Conservation (phyloP, 2,888 invertebrate genomes). For the Nymphalis polychloros region DNA sequence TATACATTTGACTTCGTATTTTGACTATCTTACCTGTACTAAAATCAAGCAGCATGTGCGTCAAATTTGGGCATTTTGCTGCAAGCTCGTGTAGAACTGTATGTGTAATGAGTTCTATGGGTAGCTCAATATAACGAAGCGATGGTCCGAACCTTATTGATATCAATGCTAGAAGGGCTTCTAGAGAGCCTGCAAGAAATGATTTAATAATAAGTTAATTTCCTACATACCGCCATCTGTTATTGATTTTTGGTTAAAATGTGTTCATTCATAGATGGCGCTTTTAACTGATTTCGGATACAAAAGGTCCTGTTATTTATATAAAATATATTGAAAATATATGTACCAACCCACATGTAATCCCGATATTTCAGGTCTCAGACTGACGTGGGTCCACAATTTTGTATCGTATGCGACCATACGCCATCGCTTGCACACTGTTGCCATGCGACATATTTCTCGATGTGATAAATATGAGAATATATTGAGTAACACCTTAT, state of each 20-base stretch:
- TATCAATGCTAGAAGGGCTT: conserved; percentile 92
- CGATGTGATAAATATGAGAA: conserved; percentile 96
- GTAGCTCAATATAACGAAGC: conserved; percentile 94
- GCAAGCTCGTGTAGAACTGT: conserved; percentile 98
- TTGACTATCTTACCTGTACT: conserved; percentile 85
- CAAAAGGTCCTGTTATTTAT: background rate
- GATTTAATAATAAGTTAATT: conserved; percentile 1
- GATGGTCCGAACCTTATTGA: conserved; percentile 94
- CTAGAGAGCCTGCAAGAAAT: conserved; percentile 85
- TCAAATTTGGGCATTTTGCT: conserved; percentile 96
- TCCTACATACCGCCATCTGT: background rate
- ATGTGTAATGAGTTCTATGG: conserved; percentile 97
- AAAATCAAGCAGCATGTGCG: conserved; percentile 98
- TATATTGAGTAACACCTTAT: conserved; percentile 96
- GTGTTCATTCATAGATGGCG: conserved; percentile 1
- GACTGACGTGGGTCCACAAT: conserved; percentile 97
- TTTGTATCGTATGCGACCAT: conserved; percentile 96
- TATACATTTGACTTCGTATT: no score
- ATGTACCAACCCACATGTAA: conserved; percentile 86
- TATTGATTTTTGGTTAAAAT: background rate
- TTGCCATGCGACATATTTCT: conserved; percentile 96
- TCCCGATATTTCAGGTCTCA: conserved; percentile 98
- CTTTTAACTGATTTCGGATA: background rate
- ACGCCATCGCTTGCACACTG: conserved; percentile 98
- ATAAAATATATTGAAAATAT: background rate